Conservation (phyloP, 2,888 invertebrate genomes). For the Pachymerium ferrugineum region DNA sequence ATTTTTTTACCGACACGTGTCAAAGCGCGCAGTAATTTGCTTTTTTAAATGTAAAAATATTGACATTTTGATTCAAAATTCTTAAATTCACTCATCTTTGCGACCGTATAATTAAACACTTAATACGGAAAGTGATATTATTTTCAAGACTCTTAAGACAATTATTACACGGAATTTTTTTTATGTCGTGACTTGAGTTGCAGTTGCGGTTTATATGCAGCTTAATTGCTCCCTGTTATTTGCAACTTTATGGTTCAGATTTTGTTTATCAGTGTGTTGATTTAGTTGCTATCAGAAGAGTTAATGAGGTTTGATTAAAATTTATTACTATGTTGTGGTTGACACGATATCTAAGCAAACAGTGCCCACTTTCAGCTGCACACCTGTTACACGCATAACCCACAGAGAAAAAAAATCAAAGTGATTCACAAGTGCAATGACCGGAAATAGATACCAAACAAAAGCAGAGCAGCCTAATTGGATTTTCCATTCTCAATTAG, state of each 20-base stretch:
- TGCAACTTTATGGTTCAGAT: slow-evolving; percentile 1
- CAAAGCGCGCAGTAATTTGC: no score
- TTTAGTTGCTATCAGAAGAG: neutral
- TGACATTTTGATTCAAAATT: no score
- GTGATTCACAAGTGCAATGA: neutral
- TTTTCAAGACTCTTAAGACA: no score
- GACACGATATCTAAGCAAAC: neutral
- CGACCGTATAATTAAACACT: no score
- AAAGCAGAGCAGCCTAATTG: neutral
- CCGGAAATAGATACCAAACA: neutral
- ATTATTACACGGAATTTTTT: no score
- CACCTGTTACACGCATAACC: neutral
- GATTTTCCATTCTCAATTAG: neutral
- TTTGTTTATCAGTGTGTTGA: neutral
- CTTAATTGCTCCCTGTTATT: no score
- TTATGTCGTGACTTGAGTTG: no score
- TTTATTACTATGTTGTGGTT: neutral
- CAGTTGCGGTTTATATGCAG: no score
- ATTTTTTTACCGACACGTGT: no score
- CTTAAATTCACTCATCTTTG: no score
- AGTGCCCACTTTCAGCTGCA: neutral
- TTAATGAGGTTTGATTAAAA: slow-evolving; percentile 1
- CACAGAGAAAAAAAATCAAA: neutral
- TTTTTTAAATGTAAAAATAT: no score
- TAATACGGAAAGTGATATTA: no score